Conservation (phyloP, 2,797 vertebrate species). For the Allobates femoralis region DNA sequence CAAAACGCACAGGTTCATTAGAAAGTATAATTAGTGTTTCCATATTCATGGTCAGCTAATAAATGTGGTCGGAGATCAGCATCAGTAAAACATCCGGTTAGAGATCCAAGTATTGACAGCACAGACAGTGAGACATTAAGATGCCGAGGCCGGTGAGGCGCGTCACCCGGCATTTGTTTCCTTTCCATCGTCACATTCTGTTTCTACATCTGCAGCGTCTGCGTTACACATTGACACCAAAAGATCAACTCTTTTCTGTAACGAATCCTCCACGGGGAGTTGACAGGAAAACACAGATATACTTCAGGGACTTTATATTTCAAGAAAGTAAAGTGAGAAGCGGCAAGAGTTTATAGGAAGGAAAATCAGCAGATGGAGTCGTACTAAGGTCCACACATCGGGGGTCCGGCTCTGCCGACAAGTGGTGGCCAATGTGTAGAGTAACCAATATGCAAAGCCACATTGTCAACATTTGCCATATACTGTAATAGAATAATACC, state of each 20-base stretch:
- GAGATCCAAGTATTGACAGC: background rate
- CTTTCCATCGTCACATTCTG: conserved; percentile 30
- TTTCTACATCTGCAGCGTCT: conserved; percentile 27
- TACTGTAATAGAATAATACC: background rate
- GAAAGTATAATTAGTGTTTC: background rate
- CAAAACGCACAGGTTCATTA: background rate
- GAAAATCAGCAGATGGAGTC: background rate
- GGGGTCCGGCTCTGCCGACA: background rate
- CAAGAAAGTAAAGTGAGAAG: conserved; percentile 22
- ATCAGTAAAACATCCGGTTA: background rate
- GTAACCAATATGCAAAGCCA: background rate
- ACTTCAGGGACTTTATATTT: conserved; percentile 34
- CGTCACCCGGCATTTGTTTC: conserved; percentile 25
- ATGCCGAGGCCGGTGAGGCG: background rate
- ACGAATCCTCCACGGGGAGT: conserved; percentile 33
- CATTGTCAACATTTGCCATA: background rate
- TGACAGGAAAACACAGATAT: conserved; percentile 34
- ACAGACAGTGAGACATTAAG: background rate
- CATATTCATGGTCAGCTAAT: background rate
- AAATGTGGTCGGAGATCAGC: background rate
- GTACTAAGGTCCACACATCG: background rate
- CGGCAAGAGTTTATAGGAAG: background rate
- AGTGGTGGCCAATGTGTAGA: background rate
- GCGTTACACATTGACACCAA: conserved; percentile 34
- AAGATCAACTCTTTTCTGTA: conserved; percentile 49